Percentiles rank a stretch among this genome's conserved stretches.
Evolutionary conservation across 64 coral and sea anemone genomes (phyloP).

Genomic region (Actinia tenebrosa): DNA sequence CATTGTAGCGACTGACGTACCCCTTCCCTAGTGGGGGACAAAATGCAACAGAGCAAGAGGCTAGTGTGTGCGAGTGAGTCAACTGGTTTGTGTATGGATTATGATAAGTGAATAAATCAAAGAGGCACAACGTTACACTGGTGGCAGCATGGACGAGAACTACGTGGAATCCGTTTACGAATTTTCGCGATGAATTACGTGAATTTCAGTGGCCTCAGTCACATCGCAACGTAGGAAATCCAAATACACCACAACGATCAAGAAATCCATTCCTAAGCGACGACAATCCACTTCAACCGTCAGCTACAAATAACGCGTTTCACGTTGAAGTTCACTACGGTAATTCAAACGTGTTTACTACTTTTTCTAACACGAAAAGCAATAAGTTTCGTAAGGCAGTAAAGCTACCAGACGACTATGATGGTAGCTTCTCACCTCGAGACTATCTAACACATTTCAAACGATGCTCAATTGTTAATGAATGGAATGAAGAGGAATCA

Average conservation of each 20-base stretch:
- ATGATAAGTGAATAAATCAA: no score
- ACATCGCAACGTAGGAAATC: neutral
- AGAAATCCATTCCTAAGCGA: neutral
- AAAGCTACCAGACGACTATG: constrained; percentile 23
- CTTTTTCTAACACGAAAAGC: no score
- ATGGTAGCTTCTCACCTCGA: constrained; percentile 4
- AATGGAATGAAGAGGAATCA: constrained; percentile 18
- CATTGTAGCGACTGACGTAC: no score
- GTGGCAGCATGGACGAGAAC: neutral
- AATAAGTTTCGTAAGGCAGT: constrained; percentile 4
- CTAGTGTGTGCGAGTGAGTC: no score
- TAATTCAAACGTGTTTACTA: no score
- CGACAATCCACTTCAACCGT: neutral
- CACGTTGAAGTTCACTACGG: no score
- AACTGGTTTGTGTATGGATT: no score
- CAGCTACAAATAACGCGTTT: no score
- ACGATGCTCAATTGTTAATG: constrained; percentile 6
- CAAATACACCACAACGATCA: neutral
- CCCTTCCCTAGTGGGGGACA: no score
- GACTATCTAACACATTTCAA: constrained; percentile 35
- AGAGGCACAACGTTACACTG: neutral
- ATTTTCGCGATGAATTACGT: neutral
- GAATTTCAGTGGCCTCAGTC: neutral
- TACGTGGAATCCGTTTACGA: neutral
- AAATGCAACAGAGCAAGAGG: no score